phyloP scores from a whole-genome alignment of 2,888 invertebrate species.

The Caenorhabditis sp. region DNA sequence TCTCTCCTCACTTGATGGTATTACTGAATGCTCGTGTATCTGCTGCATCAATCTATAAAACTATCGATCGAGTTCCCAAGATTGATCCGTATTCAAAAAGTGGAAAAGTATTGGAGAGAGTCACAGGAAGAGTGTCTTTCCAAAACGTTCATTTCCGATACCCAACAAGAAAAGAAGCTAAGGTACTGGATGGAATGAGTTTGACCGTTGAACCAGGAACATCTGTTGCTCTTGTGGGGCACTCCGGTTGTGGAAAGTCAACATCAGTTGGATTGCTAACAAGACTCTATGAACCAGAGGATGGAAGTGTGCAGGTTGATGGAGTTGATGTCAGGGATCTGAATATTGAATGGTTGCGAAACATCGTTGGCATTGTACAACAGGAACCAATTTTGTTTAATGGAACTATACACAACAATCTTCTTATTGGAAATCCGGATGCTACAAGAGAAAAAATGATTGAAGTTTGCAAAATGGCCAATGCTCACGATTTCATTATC shows the following conservation, averaged over 20 bases:
- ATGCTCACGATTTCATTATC: slow-evolving; percentile 79
- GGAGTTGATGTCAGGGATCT: slow-evolving; percentile 73
- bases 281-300: slow-evolving; percentile 69
- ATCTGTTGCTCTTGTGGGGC: slow-evolving; percentile 73
- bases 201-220: slow-evolving; percentile 71
- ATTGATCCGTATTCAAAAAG: slow-evolving; percentile 74
- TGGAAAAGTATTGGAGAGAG: slow-evolving; percentile 59
- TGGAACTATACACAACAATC: slow-evolving; percentile 73
- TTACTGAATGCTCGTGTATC: slow-evolving; percentile 72
- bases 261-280: slow-evolving; percentile 74
- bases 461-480: slow-evolving; percentile 77
- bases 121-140: slow-evolving; percentile 67
- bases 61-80: slow-evolving; percentile 71
- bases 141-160: slow-evolving; percentile 78
- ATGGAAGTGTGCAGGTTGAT: slow-evolving; percentile 71
- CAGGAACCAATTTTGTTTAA: slow-evolving; percentile 79
- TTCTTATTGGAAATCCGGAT: slow-evolving; percentile 70
- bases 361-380: slow-evolving; percentile 76
- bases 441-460: slow-evolving; percentile 73
- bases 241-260: slow-evolving; percentile 74
- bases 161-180: slow-evolving; percentile 70
- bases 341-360: slow-evolving; percentile 75
- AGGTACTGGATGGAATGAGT: slow-evolving; percentile 70
- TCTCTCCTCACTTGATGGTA: slow-evolving; percentile 75
- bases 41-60: slow-evolving; percentile 71